Conservation (phyloP, 2,888 invertebrate species). For the Pollenia labialis region DNA sequence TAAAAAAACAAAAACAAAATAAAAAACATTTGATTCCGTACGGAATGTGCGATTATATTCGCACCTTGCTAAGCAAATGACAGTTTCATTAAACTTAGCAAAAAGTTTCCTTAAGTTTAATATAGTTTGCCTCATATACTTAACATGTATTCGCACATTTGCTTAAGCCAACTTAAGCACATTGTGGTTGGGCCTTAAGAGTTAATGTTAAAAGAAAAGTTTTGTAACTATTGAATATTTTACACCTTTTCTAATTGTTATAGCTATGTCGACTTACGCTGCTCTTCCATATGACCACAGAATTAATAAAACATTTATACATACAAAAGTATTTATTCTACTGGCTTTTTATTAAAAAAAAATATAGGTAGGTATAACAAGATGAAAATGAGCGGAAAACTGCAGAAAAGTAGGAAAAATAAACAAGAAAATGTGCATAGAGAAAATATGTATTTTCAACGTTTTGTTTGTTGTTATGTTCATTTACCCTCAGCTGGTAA, state of each 20-base stretch:
- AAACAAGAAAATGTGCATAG: slow-evolving; percentile 16
- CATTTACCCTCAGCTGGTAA: slow-evolving; percentile 29
- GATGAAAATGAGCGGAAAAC: slow-evolving; percentile 27
- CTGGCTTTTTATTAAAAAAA: slow-evolving; percentile 45
- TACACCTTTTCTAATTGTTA: too few species aligned
- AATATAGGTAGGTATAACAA: background rate
- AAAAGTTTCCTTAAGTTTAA: too few species aligned
- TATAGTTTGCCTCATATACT: too few species aligned
- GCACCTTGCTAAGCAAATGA: too few species aligned
- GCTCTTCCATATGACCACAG: background rate
- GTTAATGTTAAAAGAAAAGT: background rate
- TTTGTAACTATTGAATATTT: background rate
- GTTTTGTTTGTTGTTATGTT: background rate
- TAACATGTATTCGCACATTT: too few species aligned
- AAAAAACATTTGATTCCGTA: too few species aligned
- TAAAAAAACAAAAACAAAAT: too few species aligned
- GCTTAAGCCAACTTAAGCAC: too few species aligned
- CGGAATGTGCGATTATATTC: too few species aligned
- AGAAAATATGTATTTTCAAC: background rate
- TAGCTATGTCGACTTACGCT: too few species aligned
- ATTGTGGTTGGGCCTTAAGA: too few species aligned
- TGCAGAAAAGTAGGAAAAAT: slow-evolving; percentile 47
- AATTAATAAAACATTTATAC: background rate
- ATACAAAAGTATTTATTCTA: background rate
- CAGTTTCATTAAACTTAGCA: too few species aligned